phyloP scores from a whole-genome alignment of 2,113 vertebrate species.

The Petromus typicus region DNA sequence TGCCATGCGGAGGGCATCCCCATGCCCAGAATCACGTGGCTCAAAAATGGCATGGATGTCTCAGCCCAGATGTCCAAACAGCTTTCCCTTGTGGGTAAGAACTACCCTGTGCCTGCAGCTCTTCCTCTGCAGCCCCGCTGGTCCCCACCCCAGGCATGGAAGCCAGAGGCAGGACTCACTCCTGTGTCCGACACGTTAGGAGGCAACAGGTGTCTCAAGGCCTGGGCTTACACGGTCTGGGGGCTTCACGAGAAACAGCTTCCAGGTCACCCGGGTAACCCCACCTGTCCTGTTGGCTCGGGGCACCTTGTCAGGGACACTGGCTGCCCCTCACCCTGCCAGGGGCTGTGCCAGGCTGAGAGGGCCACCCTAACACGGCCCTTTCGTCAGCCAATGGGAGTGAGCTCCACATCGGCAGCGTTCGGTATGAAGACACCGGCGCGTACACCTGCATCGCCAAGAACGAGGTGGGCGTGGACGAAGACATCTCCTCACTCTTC shows the following conservation, averaged over 20 bases:
- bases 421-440: conserved; percentile 97
- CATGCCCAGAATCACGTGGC: conserved; percentile 94
- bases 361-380: not conserved
- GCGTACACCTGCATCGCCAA: conserved; percentile 99
- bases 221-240: not conserved
- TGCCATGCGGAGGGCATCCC: conserved; percentile 97
- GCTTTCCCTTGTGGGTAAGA: conserved; percentile 93
- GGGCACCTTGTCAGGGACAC: rapidly evolving
- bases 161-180: not conserved
- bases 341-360: not conserved
- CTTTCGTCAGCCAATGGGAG: conserved; percentile 92
- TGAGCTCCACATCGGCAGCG: conserved; percentile 94
- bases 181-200: conserved; percentile 13
- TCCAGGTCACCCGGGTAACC: not conserved
- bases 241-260: not conserved
- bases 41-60: conserved; percentile 96
- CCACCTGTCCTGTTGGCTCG: not conserved
- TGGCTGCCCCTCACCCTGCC: not conserved
- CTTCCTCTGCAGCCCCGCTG: not conserved
- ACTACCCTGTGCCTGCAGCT: conserved; percentile 27
- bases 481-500: conserved; percentile 98
- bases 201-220: not conserved
- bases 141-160: not conserved
- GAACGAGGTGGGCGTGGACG: conserved; percentile 97
- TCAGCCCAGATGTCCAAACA: conserved; percentile 93